phyloP scores from a whole-genome alignment of 1,140 invertebrate genomes.

The Bombus huntii region DNA sequence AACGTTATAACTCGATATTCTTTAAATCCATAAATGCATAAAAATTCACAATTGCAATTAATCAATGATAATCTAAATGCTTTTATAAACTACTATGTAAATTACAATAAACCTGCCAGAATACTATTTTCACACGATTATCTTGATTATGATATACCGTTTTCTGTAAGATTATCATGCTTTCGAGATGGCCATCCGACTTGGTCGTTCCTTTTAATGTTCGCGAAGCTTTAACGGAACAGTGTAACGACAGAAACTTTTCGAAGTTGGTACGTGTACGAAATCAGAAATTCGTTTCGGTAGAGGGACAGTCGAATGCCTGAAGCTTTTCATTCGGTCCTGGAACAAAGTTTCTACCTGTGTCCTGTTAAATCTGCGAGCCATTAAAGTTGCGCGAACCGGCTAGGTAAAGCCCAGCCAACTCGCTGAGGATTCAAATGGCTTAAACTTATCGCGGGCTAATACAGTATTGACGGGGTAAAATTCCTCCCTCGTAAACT shows the following conservation, averaged over 20 bases:
- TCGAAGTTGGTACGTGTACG: constrained; percentile 52
- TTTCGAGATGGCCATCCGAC: not conserved
- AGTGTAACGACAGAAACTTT: constrained; percentile 40
- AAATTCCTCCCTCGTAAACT: constrained; percentile 53
- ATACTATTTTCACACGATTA: no score
- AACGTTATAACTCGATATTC: no score
- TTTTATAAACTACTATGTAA: no score
- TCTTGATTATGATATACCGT: no score
- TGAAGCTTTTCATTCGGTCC: constrained; percentile 50
- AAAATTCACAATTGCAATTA: no score
- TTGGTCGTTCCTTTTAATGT: not conserved
- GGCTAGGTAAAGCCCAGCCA: constrained; percentile 49
- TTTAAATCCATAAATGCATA: no score
- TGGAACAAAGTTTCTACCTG: constrained; percentile 56
- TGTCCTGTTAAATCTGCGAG: constrained; percentile 63
- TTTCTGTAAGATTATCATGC: not conserved
- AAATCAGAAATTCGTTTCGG: constrained; percentile 57
- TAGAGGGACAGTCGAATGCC: constrained; percentile 32
- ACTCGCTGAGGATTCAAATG: constrained; percentile 61
- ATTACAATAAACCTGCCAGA: no score
- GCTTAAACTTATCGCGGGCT: constrained; percentile 65
- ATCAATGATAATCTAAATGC: no score
- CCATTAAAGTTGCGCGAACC: constrained; percentile 60
- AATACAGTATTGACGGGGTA: constrained; percentile 61
- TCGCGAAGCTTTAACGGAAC: constrained; percentile 2